Percentiles rank a stretch among this genome's conserved stretches.
phyloP scores from a whole-genome alignment of 2,797 vertebrate species.

The Amblyopsis hoosieri region DNA sequence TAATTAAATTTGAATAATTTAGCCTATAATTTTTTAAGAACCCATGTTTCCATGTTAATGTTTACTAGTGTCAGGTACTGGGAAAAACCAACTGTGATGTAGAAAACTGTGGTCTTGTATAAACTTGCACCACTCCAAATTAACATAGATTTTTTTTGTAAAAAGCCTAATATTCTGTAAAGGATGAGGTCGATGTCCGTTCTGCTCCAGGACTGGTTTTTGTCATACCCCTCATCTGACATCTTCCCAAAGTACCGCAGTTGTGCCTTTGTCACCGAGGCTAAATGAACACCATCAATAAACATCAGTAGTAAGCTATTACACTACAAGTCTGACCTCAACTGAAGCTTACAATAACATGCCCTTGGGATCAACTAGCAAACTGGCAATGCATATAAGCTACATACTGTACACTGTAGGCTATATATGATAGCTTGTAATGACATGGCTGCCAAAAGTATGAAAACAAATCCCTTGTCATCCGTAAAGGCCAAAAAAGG shows the following conservation, averaged over 20 bases:
- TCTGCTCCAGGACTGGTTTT: conserved; percentile 2
- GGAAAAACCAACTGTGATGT: too few relatives aligned
- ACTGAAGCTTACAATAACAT: conserved; percentile 2
- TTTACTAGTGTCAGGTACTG: too few relatives aligned
- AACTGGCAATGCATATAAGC: background rate
- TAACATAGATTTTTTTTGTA: too few relatives aligned
- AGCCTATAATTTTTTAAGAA: too few relatives aligned
- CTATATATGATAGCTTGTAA: background rate
- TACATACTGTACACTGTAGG: too few relatives aligned
- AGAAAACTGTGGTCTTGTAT: too few relatives aligned
- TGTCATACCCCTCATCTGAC: conserved; percentile 1
- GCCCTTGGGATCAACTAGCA: background rate
- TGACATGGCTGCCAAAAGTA: background rate
- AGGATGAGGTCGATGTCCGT: background rate
- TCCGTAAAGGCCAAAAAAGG: too few relatives aligned
- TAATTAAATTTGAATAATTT: too few relatives aligned
- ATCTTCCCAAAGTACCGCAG: background rate
- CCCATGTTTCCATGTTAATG: too few relatives aligned
- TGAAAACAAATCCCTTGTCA: conserved; percentile 3
- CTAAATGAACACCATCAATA: conserved; percentile 13
- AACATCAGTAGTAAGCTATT: background rate
- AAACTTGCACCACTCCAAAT: too few relatives aligned
- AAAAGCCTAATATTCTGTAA: conserved; percentile 3
- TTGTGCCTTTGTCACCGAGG: background rate
- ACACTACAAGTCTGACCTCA: conserved; percentile 2